Base-by-base conservation (phyloP, 2,888 invertebrate species). In the Agrenia bidenticulata region DNA sequence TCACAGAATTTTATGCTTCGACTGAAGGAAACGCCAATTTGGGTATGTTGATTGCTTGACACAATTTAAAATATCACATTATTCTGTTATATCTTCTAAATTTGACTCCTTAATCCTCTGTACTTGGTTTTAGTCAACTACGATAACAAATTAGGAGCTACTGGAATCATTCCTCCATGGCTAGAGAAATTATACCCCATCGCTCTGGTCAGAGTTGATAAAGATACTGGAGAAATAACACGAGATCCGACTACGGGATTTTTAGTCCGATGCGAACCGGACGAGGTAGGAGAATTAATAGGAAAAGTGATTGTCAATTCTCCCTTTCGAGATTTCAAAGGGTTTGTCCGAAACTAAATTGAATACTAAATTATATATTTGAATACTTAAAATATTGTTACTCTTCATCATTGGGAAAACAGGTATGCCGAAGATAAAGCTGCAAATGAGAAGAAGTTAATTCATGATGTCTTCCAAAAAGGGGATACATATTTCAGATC, bases 1-100 rank as follows among this genome's bases (percentile, higher is more conserved):
- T 97, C 23, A 88, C 89, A 0, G 97, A 97, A 81, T 94, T 98
- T 81, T 98, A 98, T 78, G 97, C 96, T 0, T 94, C 96, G 2
- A 97, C 97, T 0, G 97, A 98, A 82, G 96, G 63, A 58, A 63
- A 63, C 42, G 50, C 53, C n/a, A 63, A 63, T 26, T 50, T 63
- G 58, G 42, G 61, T 62, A 55, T 11, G 11, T 21, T 7, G 4
- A 5, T 45, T 15, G 5, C 45, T 45, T 45, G 45, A 45, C n/a
- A 45, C 21, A 26, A 2, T 50, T 24, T 83, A 93, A 94, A 80
- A n/a, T n/a, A n/a, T n/a, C n/a, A 45, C n/a, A n/a, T n/a, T n/a
- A n/a, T n/a, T n/a, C n/a, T n/a, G n/a, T n/a, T n/a, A n/a, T n/a
- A n/a, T n/a, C n/a, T n/a, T n/a, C 11, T 7, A 32, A 32, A 32